Evolutionary conservation across 2,113 vertebrate species (phyloP).

Genomic region (Sprattus sprattus): DNA sequence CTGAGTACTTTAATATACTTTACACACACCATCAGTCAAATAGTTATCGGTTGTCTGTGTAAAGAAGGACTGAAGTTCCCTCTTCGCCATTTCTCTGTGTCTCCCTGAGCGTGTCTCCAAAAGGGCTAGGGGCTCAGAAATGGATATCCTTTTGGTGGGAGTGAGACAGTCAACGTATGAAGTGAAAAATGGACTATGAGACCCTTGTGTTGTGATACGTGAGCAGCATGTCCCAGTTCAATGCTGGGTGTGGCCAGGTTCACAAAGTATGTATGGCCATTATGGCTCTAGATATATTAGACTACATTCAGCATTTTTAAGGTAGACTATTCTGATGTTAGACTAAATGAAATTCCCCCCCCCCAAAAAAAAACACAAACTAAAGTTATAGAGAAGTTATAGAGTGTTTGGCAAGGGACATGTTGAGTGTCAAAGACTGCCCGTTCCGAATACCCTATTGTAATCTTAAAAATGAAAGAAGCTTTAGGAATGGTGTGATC

Average conservation of each 20-base stretch:
- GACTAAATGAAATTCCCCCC: neutral
- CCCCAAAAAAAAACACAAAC: neutral
- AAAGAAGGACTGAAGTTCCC: neutral
- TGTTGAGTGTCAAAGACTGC: slow-evolving; percentile 15
- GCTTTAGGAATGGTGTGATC: slow-evolving; percentile 12
- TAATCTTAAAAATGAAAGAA: slow-evolving; percentile 1
- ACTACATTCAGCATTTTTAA: slow-evolving; percentile 1
- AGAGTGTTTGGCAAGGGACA: neutral
- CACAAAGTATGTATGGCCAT: slow-evolving; percentile 12
- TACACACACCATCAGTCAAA: neutral
- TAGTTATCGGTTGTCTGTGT: too few species aligned
- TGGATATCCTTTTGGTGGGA: slow-evolving; percentile 1
- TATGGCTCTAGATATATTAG: neutral
- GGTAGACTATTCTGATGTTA: neutral
- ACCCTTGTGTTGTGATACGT: slow-evolving; percentile 36
- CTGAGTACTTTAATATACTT: neutral
- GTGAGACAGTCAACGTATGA: slow-evolving; percentile 1
- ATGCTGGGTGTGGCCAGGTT: slow-evolving; percentile 37
- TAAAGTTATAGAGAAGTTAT: neutral
- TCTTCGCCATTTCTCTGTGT: neutral
- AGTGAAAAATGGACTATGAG: slow-evolving; percentile 16
- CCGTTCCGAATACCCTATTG: neutral
- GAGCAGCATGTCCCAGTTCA: slow-evolving; percentile 34
- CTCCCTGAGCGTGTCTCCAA: neutral
- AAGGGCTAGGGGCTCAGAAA: neutral